Conservation (phyloP, 2,113 vertebrate species). For the Kobus ellipsiprymnus region DNA sequence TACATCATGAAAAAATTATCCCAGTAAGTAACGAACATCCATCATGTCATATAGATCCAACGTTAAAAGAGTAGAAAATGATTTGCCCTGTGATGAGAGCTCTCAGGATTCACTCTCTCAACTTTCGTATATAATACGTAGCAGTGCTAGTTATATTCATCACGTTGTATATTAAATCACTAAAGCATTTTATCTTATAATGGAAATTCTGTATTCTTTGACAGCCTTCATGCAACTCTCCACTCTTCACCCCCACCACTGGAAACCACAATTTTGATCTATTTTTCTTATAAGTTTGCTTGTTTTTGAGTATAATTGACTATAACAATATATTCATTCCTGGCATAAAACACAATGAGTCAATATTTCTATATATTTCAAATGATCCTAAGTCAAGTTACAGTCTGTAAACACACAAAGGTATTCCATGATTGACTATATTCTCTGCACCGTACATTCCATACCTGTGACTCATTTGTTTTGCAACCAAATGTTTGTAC, state of each 20-base stretch:
- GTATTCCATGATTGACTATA: background rate
- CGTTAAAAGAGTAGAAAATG: background rate
- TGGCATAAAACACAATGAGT: background rate
- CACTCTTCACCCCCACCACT: rapidly evolving
- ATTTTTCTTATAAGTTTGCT: background rate
- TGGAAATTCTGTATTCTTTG: background rate
- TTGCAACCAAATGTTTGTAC: background rate
- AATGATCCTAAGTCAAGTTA: background rate
- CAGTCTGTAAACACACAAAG: background rate
- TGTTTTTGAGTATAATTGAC: background rate
- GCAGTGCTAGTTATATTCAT: background rate
- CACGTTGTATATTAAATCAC: background rate
- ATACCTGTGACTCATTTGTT: background rate
- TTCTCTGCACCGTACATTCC: background rate
- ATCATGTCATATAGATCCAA: background rate
- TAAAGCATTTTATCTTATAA: background rate
- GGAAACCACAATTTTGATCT: background rate
- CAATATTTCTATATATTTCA: background rate
- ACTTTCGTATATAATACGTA: background rate
- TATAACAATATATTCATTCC: background rate
- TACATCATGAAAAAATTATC: background rate
- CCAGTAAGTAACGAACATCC: background rate
- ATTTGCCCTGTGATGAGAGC: background rate
- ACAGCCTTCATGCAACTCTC: background rate
- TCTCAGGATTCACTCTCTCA: background rate